Conservation (phyloP, 2,113 vertebrate species). For the Oncorhynchus keta region DNA sequence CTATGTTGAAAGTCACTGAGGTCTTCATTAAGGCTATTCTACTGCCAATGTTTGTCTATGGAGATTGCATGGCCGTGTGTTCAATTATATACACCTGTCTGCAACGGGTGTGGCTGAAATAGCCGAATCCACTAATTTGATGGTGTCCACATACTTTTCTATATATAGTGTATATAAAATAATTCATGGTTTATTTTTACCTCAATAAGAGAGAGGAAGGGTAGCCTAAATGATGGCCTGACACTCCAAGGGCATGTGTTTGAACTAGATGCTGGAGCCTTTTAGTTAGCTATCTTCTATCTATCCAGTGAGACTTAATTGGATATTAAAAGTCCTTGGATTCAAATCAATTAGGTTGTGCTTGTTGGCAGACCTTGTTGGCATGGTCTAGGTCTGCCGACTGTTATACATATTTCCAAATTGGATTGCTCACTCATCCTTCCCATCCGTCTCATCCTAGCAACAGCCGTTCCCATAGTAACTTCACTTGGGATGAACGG, state of each 20-base stretch:
- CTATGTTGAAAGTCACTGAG: too few species aligned
- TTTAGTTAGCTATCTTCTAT: background rate
- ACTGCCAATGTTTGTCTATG: too few species aligned
- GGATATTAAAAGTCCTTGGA: slow-evolving; percentile 16
- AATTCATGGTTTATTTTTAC: background rate
- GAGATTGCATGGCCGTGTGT: too few species aligned
- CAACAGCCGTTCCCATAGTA: slow-evolving; percentile 47
- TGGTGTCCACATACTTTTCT: too few species aligned
- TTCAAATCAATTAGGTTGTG: slow-evolving; percentile 33
- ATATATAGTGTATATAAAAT: too few species aligned
- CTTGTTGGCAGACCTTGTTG: slow-evolving; percentile 21
- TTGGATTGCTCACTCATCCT: slow-evolving; percentile 21
- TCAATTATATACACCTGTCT: too few species aligned
- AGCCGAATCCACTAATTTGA: too few species aligned
- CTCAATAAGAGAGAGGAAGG: background rate
- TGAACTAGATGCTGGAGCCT: background rate
- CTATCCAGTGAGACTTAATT: background rate
- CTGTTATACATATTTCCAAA: slow-evolving; percentile 27
- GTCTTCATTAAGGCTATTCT: too few species aligned
- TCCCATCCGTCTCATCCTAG: slow-evolving; percentile 8
- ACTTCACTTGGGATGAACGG: slow-evolving; percentile 23
- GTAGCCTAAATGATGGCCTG: too few species aligned
- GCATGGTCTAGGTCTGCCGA: slow-evolving; percentile 18
- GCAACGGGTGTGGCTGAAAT: too few species aligned
- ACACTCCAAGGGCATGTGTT: background rate